Evolutionary conservation across 2,113 vertebrate species (phyloP), one percentile per base, ranked within the genome.

Genomic region (Lucifuga dentata): DNA sequence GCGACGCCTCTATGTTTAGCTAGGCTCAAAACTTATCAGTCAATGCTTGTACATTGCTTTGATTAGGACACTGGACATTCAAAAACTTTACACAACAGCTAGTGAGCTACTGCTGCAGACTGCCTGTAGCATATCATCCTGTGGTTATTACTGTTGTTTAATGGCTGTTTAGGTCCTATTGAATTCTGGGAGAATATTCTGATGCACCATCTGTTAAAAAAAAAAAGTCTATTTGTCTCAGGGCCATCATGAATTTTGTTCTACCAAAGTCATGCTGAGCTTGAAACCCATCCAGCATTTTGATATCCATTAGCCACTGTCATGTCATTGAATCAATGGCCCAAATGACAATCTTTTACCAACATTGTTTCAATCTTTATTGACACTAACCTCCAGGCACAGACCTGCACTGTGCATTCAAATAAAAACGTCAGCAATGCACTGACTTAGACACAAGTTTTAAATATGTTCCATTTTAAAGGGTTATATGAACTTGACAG

Each of bases 261-360:
- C 39, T 64, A 59, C 32, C 16, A 50, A 33, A 16, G 38, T 5
- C 6, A 15, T 5, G 43, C n/a, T 40, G 36, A 68, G 32, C 50
- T 40, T 44, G 10, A 50, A 60, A 53, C 53, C 36, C 24, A n/a
- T 48, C 17, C 33, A 1, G 53, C 60, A n/a, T 52, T 55, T 56
- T 38, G n/a, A 21, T 17, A 32, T 77, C 43, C 29, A 51, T 20
- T 11, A 15, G 23, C 29, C 32, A 32, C 33, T 12, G 0, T 53
- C 68, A 40, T 56, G 57, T 68, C 53, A 57, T 17, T 6, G 21
- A 78, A 78, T 84, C 79, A 76, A 83, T 80, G 60, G 48, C 12
- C 65, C 70, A 86, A 84, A 88, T 81, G 73, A 64, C 26, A 82
- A 75, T 78, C 75, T 78, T 77, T 84, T 19, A 68, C 45, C 38